Base-by-base conservation (phyloP, 2,888 invertebrate species). In the Xestia rhomboidea region DNA sequence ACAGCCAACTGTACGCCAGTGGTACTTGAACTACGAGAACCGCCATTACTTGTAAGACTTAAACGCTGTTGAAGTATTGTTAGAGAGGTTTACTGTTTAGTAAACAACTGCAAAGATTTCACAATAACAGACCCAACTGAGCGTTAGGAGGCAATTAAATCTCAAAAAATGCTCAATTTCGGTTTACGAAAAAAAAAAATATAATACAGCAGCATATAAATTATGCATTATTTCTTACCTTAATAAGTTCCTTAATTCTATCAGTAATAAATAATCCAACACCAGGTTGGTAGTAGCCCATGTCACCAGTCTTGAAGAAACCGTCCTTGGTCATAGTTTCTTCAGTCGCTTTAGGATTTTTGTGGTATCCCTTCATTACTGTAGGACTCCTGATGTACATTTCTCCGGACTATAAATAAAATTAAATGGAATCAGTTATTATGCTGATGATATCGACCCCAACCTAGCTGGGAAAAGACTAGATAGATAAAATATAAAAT, bases 201-300 rank as follows among this genome's bases (percentile, higher is more conserved):
- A 18, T 38, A 24, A 34, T 34, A 34, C 21, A 13, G 18, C 30
- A 68, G 24, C 18, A 18, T 41, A 34, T 27, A 21, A 64, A 18
- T n/a, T n/a, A 34, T 24, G 4, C 10, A 0, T 41, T 4, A 38
- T 8, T 10, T 60, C 57, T 85, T 84, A 96, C 96, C 95, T 99
- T 99, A 86, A 99, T 99, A 64, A 99, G 95, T 92, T 98, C 98
- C 93, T 99, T 99, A 80, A 98, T 96, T 79, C 99, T 97, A 91
- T 98, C 99, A n/a, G 98, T 98, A 68, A 99, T 97, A 87, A 97
- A 98, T 77, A 98, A 95, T 54, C 96, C 96, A 2, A 97, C 97
- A 0, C 97, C 97, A 13, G 98, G 97, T 83, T 98, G 97, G 89
- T 97, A 97, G 89, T 97, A 97, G 0, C 97, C 98, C 68, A 98